Base-by-base conservation (phyloP, 1,140 invertebrate genomes). In the Agrilus planipennis region DNA sequence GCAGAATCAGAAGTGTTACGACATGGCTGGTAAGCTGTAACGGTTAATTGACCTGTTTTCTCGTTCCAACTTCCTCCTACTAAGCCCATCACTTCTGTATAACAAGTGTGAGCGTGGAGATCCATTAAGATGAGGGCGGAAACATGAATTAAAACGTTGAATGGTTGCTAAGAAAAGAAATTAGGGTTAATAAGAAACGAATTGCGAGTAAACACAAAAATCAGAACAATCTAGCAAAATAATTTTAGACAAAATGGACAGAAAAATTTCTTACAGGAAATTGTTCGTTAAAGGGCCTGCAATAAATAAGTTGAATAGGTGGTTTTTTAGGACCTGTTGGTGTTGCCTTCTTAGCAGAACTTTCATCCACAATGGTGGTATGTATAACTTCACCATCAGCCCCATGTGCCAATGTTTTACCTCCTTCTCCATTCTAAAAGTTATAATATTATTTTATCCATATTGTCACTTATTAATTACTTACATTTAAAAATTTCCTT, bases 81-180 rank as follows among this genome's bases (percentile, higher is more conserved):
- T 41, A 84, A 67, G 14, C 81, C 81, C 69, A 82, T 82, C 15
- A 84, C 77, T 64, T 84, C 81, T 2, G 68, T 74, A 25, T 65
- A 58, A 7, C 71, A 76, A 19, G 71, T 65, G 58, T 83, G 79
- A 34, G 78, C 67, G 63, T 84, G 81, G 19, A 75, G 64, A 57
- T 84, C 79, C 69, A 81, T 76, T 2, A 72, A 57, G 4, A 80
- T 54, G 30, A 83, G 59, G 1, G 75, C 69, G 4, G 72, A 69
- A 41, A 74, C 62, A 34, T 69, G 55, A 27, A 83, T 51, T 19
- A 64, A 63, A 4, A 82, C 67, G 22, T 47, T 51, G 52, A 72
- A 81, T 34, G 79, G 76, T 41, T 77, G 71, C 77, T 81, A 46
- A 20, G 58, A 57, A 5, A 34, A 9, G 32, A 10, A 9, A 22